A percentile compares a stretch with the other conserved stretches of the same genome.
These are phyloP conservation scores for Drosophila mettleri DNA, from an alignment of 2,888 invertebrate genomes.

Conservation along the genomic window DNA sequence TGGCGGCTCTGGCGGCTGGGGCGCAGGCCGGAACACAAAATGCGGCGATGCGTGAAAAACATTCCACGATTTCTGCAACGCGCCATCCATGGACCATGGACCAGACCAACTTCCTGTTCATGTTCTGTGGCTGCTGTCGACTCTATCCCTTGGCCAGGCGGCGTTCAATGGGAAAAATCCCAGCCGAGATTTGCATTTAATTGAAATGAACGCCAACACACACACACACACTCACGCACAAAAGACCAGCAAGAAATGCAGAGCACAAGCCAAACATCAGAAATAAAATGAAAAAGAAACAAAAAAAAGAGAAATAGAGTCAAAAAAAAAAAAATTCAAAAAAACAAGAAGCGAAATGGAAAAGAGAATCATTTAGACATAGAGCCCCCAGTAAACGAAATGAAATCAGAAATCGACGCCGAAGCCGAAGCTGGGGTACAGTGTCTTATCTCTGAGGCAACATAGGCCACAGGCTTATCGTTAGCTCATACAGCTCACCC, in stretches of 20 bases:
- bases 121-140: slow-evolving; percentile 1
- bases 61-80: slow-evolving; percentile 68
- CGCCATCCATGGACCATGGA: slow-evolving; percentile 22
- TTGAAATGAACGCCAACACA: slow-evolving; percentile 69
- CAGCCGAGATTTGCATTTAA: slow-evolving; percentile 75
- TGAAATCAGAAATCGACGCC: slow-evolving; percentile 70
- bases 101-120: slow-evolving; percentile 29
- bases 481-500: slow-evolving; percentile 14
- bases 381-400: slow-evolving; percentile 41
- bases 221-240: slow-evolving; percentile 23
- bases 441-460: slow-evolving; percentile 45
- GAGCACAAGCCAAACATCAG: slow-evolving; percentile 54
- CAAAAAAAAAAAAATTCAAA: slow-evolving; percentile 9
- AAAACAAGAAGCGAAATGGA: background rate
- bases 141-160: slow-evolving; percentile 21
- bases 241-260: slow-evolving; percentile 36
- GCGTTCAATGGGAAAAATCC: slow-evolving; percentile 58
- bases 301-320: background rate
- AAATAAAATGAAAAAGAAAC: slow-evolving; percentile 12
- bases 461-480: slow-evolving; percentile 59
- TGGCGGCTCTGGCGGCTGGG: background rate
- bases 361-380: slow-evolving; percentile 54
- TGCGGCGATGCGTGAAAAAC: slow-evolving; percentile 77
- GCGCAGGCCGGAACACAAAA: slow-evolving; percentile 67
- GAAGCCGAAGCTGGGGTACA: background rate